These are phyloP conservation scores for Tadarida brasiliensis DNA, from an alignment of 2,797 vertebrate genomes.

Conservation along the genomic window DNA sequence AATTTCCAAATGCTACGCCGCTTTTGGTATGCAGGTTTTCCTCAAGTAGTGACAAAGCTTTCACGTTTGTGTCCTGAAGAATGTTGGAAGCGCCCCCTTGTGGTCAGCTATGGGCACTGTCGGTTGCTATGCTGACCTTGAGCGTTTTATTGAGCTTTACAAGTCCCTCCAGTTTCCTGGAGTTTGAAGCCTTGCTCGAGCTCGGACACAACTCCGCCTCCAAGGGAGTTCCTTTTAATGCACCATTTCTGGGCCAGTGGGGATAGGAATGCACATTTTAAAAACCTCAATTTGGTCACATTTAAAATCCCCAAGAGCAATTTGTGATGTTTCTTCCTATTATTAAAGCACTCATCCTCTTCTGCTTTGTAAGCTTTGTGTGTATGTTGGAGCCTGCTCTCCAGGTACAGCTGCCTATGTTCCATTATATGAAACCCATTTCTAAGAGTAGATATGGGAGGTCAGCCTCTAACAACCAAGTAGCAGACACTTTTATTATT, in stretches of 20 bases:
- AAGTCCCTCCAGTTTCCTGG: background rate
- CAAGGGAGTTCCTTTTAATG: background rate
- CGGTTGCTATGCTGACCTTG: background rate
- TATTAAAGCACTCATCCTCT: background rate
- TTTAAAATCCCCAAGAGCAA: constrained; percentile 36
- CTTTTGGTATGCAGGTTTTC: constrained; percentile 16
- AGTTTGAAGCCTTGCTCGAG: background rate
- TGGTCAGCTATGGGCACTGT: background rate
- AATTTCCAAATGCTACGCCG: background rate
- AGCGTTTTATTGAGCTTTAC: background rate
- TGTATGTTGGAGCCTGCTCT: background rate
- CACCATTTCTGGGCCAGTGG: background rate
- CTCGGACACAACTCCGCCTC: background rate
- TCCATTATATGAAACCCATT: background rate
- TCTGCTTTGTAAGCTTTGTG: background rate
- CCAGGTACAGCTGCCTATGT: background rate
- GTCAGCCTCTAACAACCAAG: background rate
- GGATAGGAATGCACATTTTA: background rate
- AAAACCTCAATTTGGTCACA: background rate
- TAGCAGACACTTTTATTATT: background rate
- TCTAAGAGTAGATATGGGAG: background rate
- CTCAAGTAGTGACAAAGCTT: background rate
- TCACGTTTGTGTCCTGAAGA: background rate
- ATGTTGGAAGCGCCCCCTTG: background rate
- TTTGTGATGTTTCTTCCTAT: background rate